These are phyloP conservation scores for Margarornis squamiger DNA, from an alignment of 2,797 vertebrate species.

Conservation along the genomic window DNA sequence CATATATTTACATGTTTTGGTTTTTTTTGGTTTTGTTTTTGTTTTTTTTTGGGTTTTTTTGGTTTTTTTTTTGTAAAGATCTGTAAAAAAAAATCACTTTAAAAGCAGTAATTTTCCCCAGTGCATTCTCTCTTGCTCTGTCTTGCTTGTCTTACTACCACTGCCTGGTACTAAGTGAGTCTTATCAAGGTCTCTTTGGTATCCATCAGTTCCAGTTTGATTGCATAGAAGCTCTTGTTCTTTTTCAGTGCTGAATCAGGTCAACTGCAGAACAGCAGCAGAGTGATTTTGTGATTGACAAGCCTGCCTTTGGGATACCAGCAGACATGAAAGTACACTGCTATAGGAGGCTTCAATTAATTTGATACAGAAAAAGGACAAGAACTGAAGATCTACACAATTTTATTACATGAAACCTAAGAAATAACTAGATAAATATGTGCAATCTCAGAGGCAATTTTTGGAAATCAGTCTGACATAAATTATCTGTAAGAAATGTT, in stretches of 20 bases:
- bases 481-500: constrained; percentile 56
- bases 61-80: background rate
- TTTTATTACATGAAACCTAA: constrained; percentile 32
- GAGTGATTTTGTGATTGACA: constrained; percentile 64
- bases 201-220: constrained; percentile 34
- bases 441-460: constrained; percentile 3
- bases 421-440: constrained; percentile 43
- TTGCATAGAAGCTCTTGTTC: constrained; percentile 43
- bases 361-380: constrained; percentile 33
- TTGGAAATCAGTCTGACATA: constrained; percentile 48
- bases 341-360: constrained; percentile 57
- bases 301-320: constrained; percentile 57
- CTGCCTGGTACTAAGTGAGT: background rate
- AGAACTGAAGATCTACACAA: background rate
- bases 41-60: too few species aligned
- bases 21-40: too few species aligned
- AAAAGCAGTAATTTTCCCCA: background rate
- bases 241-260: constrained; percentile 47
- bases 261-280: constrained; percentile 59
- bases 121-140: background rate
- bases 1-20: background rate
- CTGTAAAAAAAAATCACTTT: background rate
- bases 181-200: constrained; percentile 53
- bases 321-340: constrained; percentile 38
- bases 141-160: background rate